These are phyloP conservation scores for Pangasius macronema DNA, from an alignment of 2,797 vertebrate species.

Conservation along the genomic window DNA sequence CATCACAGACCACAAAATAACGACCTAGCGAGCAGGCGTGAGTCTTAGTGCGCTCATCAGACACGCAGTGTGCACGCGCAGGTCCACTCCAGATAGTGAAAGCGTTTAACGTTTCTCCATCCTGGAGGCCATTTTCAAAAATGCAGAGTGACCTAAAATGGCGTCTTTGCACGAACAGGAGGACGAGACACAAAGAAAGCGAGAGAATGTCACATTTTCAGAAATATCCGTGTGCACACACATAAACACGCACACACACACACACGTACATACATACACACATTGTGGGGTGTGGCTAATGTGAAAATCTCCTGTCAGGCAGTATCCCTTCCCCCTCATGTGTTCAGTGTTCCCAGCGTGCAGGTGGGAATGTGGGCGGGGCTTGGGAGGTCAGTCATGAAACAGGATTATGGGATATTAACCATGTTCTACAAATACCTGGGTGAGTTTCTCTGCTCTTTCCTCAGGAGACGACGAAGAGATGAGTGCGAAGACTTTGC, in stretches of 20 bases:
- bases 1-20: background rate
- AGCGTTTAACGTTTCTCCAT: no score
- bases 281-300: slow-evolving; percentile 62
- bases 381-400: slow-evolving; percentile 51
- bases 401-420: slow-evolving; percentile 35
- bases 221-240: background rate
- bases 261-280: slow-evolving; percentile 49
- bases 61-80: no score
- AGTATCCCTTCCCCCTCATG: slow-evolving; percentile 61
- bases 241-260: slow-evolving; percentile 54
- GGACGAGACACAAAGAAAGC: background rate
- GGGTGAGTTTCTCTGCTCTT: slow-evolving; percentile 73
- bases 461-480: slow-evolving; percentile 66
- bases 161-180: background rate
- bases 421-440: slow-evolving; percentile 37
- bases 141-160: background rate
- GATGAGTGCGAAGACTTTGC: slow-evolving; percentile 4
- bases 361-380: slow-evolving; percentile 34
- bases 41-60: background rate
- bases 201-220: background rate
- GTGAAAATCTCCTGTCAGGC: slow-evolving; percentile 77
- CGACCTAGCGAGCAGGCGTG: background rate
- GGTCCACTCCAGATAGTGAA: no score
- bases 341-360: slow-evolving; percentile 58
- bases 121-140: background rate